Conservation (phyloP, 2,888 invertebrate genomes). For the Amiota minor region DNA sequence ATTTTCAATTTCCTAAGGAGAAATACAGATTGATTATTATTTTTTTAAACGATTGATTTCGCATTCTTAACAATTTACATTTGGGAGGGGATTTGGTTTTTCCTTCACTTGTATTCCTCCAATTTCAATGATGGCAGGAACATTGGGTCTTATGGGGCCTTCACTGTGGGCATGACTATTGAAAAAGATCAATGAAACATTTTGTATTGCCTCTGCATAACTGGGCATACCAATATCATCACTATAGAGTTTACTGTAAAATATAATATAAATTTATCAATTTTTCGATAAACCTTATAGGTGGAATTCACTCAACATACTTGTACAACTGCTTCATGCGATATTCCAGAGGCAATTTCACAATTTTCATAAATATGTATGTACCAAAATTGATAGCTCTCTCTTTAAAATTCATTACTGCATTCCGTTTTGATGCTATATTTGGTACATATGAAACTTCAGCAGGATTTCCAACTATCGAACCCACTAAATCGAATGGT, state of each 20-base stretch:
- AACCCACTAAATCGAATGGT: slow-evolving; percentile 46
- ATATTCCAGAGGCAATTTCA: slow-evolving; percentile 31
- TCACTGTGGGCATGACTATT: slow-evolving; percentile 63
- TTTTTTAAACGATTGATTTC: not conserved
- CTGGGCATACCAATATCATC: slow-evolving; percentile 56
- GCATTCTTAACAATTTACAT: slow-evolving; percentile 39
- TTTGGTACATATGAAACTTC: slow-evolving; percentile 56
- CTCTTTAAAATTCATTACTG: slow-evolving; percentile 45
- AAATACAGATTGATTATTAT: not conserved
- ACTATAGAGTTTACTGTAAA: slow-evolving; percentile 46
- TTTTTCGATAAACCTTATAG: not conserved
- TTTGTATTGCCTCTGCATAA: slow-evolving; percentile 56
- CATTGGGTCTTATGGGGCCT: slow-evolving; percentile 64
- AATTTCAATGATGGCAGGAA: slow-evolving; percentile 67
- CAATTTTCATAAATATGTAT: slow-evolving; percentile 4
- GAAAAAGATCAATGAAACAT: slow-evolving; percentile 64
- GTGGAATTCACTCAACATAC: slow-evolving; percentile 40
- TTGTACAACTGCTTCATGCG: slow-evolving; percentile 43
- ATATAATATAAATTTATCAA: not conserved
- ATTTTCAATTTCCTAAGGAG: slow-evolving; percentile 61
- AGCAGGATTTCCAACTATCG: slow-evolving; percentile 60
- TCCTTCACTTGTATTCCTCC: slow-evolving; percentile 71
- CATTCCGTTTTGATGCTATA: slow-evolving; percentile 38
- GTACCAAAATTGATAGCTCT: slow-evolving; percentile 49
- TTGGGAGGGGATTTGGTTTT: slow-evolving; percentile 63